A percentile compares a stretch with the other conserved stretches of the same genome.
These are phyloP conservation scores for Dallia pectoralis DNA, from an alignment of 2,797 vertebrate genomes.

Conservation along the genomic window DNA sequence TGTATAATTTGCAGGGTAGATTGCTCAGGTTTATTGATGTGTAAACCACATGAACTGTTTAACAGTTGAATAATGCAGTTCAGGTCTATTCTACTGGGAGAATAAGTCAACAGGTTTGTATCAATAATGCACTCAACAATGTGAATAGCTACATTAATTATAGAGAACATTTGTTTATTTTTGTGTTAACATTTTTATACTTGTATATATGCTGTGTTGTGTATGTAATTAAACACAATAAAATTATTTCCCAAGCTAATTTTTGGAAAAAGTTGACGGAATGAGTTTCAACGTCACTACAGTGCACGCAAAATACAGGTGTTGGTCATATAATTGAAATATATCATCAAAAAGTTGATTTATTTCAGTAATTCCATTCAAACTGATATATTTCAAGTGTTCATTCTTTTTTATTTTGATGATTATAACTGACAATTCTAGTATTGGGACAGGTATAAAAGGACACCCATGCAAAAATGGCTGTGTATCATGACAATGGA, in stretches of 20 bases:
- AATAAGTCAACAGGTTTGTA: neutral
- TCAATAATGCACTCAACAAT: neutral
- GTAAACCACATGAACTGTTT: neutral
- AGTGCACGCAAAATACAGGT: no score
- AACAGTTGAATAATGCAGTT: neutral
- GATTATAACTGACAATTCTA: no score
- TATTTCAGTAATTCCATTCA: no score
- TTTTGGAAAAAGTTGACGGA: neutral
- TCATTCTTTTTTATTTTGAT: no score
- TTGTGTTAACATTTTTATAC: neutral
- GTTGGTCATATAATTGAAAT: no score
- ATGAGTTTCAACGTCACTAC: no score
- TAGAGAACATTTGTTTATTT: neutral
- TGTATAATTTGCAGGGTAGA: neutral
- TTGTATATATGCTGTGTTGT: neutral
- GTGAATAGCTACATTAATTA: neutral
- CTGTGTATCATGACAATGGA: no score
- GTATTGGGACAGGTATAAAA: no score
- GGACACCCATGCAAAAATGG: no score
- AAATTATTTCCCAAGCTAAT: neutral
- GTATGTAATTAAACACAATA: neutral
- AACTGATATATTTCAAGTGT: no score
- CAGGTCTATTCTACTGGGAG: neutral
- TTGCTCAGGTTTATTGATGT: neutral
- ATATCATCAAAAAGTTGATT: no score